A percentile compares a stretch with the other conserved stretches of the same genome.
Evolutionary conservation across 2,888 invertebrate genomes (phyloP).

Genomic region (Scotopteryx bipunctaria): DNA sequence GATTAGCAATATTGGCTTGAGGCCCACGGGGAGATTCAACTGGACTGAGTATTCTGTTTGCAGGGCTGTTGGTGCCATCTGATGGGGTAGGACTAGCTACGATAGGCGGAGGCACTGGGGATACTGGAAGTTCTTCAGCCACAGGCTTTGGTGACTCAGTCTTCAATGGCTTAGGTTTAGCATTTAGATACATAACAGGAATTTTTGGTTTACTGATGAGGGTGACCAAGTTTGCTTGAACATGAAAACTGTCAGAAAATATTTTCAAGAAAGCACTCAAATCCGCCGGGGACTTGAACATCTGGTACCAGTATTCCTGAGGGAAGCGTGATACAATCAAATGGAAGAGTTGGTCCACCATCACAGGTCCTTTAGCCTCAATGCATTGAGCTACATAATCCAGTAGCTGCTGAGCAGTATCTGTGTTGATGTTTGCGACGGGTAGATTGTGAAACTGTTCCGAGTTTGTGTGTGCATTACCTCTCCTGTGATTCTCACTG

Average conservation of each 20-base stretch:
- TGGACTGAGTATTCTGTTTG: conserved; percentile 79
- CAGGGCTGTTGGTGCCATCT: conserved; percentile 72
- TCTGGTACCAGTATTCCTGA: conserved; percentile 90
- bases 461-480: conserved; percentile 86
- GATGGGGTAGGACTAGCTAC: conserved; percentile 75
- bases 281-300: conserved; percentile 96
- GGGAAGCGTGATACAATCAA: conserved; percentile 90
- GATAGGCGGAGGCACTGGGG: conserved; percentile 61
- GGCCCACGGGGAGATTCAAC: conserved; percentile 76
- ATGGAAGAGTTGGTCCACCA: conserved; percentile 94
- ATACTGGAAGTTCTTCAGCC: conserved; percentile 65
- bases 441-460: conserved; percentile 88
- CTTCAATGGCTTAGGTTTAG: conserved; percentile 73
- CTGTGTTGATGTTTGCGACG: conserved; percentile 91
- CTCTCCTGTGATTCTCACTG: conserved; percentile 86
- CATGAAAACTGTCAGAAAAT: conserved; percentile 97
- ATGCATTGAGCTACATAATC: conserved; percentile 93
- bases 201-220: conserved; percentile 90
- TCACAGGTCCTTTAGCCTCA: conserved; percentile 90
- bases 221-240: conserved; percentile 95
- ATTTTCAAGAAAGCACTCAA: conserved; percentile 95
- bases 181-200: conserved; percentile 82
- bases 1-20: conserved; percentile 85
- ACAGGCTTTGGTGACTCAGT: conserved; percentile 79
- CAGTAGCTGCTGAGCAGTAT: conserved; percentile 90